A percentile compares a stretch with the other conserved stretches of the same genome.
These are phyloP conservation scores for Camponotus vicinus DNA, from an alignment of 1,140 invertebrate genomes.

Conservation along the genomic window DNA sequence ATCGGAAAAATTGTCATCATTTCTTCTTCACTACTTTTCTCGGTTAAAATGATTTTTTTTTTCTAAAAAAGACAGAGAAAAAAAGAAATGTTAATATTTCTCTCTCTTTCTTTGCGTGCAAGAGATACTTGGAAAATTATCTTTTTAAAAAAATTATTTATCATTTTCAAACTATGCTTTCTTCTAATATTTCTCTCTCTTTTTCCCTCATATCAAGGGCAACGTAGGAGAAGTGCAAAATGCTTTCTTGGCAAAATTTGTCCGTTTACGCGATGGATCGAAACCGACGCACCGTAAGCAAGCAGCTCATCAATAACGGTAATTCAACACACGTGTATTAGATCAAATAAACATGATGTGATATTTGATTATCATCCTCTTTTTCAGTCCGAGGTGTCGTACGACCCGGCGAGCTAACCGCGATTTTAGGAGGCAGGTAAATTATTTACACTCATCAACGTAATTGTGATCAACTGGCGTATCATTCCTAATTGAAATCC, in stretches of 20 bases:
- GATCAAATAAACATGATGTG: not conserved
- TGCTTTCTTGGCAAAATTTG: conserved; percentile 80
- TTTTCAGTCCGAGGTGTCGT: conserved; percentile 90
- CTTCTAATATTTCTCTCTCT: no score
- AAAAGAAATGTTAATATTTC: no score
- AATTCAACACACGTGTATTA: conserved; percentile 28
- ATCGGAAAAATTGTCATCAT: no score
- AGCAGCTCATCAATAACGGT: conserved; percentile 82
- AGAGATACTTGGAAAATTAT: not conserved
- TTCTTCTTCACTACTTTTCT: no score
- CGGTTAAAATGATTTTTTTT: no score
- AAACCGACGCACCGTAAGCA: conserved; percentile 71
- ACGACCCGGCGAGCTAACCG: conserved; percentile 93
- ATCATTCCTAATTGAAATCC: not conserved
- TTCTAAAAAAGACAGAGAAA: no score
- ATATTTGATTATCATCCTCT: conserved; percentile 41
- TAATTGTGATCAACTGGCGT: not conserved
- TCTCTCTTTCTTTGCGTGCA: not conserved
- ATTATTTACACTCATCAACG: conserved; percentile 23
- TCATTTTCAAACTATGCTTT: not conserved
- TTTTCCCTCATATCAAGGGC: no score
- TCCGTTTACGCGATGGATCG: conserved; percentile 80
- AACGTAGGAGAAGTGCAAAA: conserved; percentile 59
- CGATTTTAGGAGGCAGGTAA: conserved; percentile 96
- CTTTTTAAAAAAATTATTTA: not conserved